phyloP scores from a whole-genome alignment of 1,140 invertebrate species.

The Tetraneura akinire region DNA sequence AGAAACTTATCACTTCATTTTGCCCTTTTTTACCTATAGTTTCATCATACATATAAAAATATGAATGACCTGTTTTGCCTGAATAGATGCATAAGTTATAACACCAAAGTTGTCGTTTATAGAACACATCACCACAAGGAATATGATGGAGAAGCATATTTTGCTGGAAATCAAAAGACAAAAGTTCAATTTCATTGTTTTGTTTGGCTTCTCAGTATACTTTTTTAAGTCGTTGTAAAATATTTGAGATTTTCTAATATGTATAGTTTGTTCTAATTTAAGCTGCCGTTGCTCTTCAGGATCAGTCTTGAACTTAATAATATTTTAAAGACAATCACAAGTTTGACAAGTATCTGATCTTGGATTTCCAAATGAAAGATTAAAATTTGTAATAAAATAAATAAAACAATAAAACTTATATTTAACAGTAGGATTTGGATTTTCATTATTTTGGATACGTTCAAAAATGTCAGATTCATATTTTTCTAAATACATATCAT shows the following conservation, averaged over 20 bases:
- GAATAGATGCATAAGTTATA: constrained; percentile 52
- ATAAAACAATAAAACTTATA: too few species aligned
- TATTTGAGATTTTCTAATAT: not conserved
- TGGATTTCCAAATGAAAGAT: too few species aligned
- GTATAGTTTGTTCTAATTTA: not conserved
- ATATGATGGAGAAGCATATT: too few species aligned
- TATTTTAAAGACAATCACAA: too few species aligned
- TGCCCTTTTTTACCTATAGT: not conserved
- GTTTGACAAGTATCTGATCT: too few species aligned
- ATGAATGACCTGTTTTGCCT: constrained; percentile 45
- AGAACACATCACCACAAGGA: constrained; percentile 28
- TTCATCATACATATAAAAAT: constrained; percentile 42
- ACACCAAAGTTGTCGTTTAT: constrained; percentile 22
- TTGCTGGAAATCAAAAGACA: constrained; percentile 26
- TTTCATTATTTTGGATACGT: too few species aligned
- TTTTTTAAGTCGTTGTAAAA: constrained; percentile 6
- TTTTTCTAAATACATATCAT: not conserved
- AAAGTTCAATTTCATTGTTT: not conserved
- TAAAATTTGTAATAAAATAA: too few species aligned
- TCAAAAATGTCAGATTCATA: too few species aligned
- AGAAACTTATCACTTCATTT: constrained; percentile 38
- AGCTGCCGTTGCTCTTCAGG: too few species aligned
- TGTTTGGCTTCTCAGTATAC: not conserved
- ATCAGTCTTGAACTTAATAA: too few species aligned
- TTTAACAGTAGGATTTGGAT: too few species aligned